Conservation (phyloP, 2,113 vertebrate species). For the Bettongia penicillata region DNA sequence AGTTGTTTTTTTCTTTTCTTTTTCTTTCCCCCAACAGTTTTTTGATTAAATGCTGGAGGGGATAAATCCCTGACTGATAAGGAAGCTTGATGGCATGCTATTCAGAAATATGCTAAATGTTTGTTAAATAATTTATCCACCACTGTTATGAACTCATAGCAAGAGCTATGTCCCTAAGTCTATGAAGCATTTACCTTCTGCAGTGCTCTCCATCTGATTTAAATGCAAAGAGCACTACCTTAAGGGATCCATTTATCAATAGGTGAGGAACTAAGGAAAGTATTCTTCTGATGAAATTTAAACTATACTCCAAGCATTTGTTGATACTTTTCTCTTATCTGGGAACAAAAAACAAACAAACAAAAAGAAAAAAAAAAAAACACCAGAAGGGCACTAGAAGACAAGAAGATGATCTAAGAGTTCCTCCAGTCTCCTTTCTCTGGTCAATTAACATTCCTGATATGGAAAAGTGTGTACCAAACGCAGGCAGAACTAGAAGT, state of each 20-base stretch:
- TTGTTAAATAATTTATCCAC: slow-evolving; percentile 5
- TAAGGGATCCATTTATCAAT: neutral
- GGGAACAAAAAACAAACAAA: neutral
- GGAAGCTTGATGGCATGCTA: neutral
- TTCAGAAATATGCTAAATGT: slow-evolving; percentile 25
- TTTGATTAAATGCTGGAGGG: slow-evolving; percentile 64
- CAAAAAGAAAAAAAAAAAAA: neutral
- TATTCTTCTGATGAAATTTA: neutral
- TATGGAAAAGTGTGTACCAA: neutral
- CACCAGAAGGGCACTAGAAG: neutral
- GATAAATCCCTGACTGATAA: slow-evolving; percentile 25
- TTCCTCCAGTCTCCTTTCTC: neutral
- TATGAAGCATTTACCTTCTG: neutral
- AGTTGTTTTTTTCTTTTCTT: slow-evolving; percentile 29
- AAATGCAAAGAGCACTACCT: neutral
- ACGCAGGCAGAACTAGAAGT: neutral
- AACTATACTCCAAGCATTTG: neutral
- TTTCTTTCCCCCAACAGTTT: neutral
- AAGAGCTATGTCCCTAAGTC: neutral
- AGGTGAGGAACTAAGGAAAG: neutral
- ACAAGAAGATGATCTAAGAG: neutral
- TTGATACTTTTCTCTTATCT: neutral
- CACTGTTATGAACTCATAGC: neutral
- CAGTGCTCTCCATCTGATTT: neutral
- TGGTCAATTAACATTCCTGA: neutral